A percentile compares a stretch with the other conserved stretches of the same genome.
Evolutionary conservation across 2,797 vertebrate genomes (phyloP).

Genomic region (Ataeniobius toweri): DNA sequence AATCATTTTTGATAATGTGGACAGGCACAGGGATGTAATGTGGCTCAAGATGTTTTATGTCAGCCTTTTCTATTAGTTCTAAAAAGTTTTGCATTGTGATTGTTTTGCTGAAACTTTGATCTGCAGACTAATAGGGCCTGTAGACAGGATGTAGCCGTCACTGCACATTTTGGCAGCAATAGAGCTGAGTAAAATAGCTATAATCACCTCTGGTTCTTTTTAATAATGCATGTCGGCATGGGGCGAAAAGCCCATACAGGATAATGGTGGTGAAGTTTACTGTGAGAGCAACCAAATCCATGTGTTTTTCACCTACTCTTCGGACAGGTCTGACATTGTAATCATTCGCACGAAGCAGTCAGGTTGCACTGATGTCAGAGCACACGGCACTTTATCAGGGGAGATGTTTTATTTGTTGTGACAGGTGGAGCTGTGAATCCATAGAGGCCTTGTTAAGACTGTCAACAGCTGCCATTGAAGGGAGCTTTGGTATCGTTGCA

Average conservation of each 20-base stretch:
- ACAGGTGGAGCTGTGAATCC: slow-evolving; percentile 55
- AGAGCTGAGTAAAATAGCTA: slow-evolving; percentile 18
- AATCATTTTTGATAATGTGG: neutral
- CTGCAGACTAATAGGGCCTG: slow-evolving; percentile 18
- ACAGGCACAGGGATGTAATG: neutral
- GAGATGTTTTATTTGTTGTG: slow-evolving; percentile 52
- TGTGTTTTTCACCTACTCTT: neutral
- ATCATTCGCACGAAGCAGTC: slow-evolving; percentile 5
- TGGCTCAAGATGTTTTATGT: neutral
- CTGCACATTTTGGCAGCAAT: slow-evolving; percentile 9
- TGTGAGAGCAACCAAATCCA: slow-evolving; percentile 6
- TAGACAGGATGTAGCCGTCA: slow-evolving; percentile 6
- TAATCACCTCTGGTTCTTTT: slow-evolving; percentile 19
- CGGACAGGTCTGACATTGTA: neutral
- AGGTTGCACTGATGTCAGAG: slow-evolving; percentile 4
- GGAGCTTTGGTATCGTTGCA: slow-evolving; percentile 72
- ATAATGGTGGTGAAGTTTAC: neutral
- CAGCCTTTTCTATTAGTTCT: neutral
- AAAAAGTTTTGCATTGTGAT: neutral
- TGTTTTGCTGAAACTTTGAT: slow-evolving; percentile 4
- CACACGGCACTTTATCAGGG: slow-evolving; percentile 30
- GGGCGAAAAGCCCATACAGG: neutral
- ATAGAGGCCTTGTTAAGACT: slow-evolving; percentile 56
- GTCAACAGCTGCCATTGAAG: slow-evolving; percentile 62
- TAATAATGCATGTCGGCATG: slow-evolving; percentile 17